Base-by-base conservation (phyloP, 2,888 invertebrate genomes). In the Aleiodes leptofemur region DNA sequence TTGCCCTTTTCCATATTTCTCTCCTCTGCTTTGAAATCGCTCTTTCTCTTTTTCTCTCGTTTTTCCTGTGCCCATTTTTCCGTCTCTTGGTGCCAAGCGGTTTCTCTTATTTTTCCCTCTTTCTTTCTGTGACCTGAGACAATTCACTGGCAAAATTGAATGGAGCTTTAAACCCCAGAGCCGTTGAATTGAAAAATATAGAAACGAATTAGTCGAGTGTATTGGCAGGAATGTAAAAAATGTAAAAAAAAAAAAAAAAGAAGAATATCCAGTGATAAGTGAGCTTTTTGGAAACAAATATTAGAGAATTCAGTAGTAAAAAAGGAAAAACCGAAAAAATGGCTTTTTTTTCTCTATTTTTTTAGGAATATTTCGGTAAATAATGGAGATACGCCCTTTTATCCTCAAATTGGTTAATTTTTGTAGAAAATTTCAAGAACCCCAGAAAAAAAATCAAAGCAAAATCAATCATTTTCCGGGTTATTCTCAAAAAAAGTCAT, bases 161-260 rank as follows among this genome's bases (percentile, higher is more conserved):
- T 75, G 61, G 64, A 55, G 73, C 73, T 74, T 66, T 48, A 69
- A 77, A 69, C 77, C 68, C 56, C 55, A 69, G 59, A 59, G 72
- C 69, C 66, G 71, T 70, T 74, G 76, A 76, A 79, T 79, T 79
- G 74, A 77, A 79, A 79, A 76, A 76, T 76, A 79, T 74, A 76
- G 73, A 69, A 76, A 56, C 72, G 51, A 76, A 77, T 79, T 79
- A 76, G 77, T 64, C 38, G 50, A 70, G 68, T 43, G 66, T 76
- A 70, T 74, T 74, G 72, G 9, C 0, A 43, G 9, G 7, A 48
- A 51, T 57, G 56, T 69, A 74, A 59, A 34, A 34, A 34, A 1
- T 34, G 4, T 34, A 34, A 34, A 34, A 34, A 34, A 34, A 34
- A 34, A 34, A 34, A 34, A 4, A 4, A 4, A 16, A 66, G 59